A percentile compares a stretch with the other conserved stretches of the same genome.
These are phyloP conservation scores for Xylota sylvarum DNA, from an alignment of 2,888 invertebrate species.

Conservation along the genomic window DNA sequence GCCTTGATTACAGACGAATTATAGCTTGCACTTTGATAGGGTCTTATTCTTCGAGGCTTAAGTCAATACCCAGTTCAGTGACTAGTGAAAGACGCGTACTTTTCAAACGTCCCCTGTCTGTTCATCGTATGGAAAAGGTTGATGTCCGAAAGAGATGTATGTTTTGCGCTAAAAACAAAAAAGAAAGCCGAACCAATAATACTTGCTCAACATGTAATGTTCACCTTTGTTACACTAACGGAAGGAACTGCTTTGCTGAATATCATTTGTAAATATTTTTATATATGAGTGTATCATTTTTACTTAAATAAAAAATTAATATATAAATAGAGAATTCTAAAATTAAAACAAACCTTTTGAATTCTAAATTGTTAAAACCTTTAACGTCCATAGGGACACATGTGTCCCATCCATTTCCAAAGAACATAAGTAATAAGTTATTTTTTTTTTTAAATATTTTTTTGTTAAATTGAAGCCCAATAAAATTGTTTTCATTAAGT, in stretches of 20 bases:
- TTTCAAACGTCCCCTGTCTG: neutral
- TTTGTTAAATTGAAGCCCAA: neutral
- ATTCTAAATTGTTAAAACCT: neutral
- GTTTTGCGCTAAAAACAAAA: neutral
- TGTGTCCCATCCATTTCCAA: neutral
- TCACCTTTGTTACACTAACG: neutral
- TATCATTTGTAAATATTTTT: no score
- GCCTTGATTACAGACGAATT: neutral
- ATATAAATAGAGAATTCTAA: neutral
- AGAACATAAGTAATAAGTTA: neutral
- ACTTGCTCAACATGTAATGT: no score
- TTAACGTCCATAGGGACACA: neutral
- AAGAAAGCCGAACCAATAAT: neutral
- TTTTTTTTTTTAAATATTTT: neutral
- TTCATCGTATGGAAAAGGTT: neutral
- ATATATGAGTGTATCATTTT: neutral
- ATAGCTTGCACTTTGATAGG: conserved; percentile 3
- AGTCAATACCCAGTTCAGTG: neutral
- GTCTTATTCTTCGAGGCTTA: neutral
- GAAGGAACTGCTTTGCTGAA: neutral
- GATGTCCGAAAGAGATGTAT: neutral
- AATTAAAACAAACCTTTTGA: neutral
- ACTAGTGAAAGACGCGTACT: neutral
- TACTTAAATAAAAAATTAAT: neutral
- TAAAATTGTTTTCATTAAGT: no score